Conservation (phyloP, 2,797 vertebrate species). For the Lagorchestes hirsutus region DNA sequence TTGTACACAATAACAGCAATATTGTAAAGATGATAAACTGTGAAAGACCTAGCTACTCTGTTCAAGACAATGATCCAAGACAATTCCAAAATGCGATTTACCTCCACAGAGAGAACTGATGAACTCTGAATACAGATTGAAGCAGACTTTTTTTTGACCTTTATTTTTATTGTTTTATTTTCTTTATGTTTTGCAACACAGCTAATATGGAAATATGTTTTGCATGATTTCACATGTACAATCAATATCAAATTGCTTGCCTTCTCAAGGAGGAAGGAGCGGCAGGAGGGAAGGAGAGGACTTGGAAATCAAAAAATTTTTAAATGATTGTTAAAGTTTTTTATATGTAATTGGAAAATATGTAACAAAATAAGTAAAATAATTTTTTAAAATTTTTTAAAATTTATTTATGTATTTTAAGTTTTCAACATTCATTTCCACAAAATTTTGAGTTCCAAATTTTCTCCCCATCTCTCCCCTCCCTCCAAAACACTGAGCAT, state of each 20-base stretch:
- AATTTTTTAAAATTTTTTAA: background rate
- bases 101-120: background rate
- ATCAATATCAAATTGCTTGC: background rate
- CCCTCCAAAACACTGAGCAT: too few species aligned
- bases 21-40: too few species aligned
- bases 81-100: background rate
- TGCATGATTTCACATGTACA: background rate
- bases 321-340: background rate
- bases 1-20: background rate
- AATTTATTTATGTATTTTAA: too few species aligned
- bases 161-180: background rate
- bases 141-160: background rate
- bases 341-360: background rate
- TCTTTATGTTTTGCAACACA: background rate
- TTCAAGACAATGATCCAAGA: background rate
- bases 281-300: background rate
- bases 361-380: background rate
- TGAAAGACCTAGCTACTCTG: too few species aligned
- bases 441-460: too few species aligned
- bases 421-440: too few species aligned
- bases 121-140: background rate
- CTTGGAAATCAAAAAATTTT: background rate
- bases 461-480: too few species aligned
- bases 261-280: background rate
- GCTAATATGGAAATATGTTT: background rate